Conservation (phyloP, 2,888 invertebrate genomes). For the Drosophila subsilvestris region DNA sequence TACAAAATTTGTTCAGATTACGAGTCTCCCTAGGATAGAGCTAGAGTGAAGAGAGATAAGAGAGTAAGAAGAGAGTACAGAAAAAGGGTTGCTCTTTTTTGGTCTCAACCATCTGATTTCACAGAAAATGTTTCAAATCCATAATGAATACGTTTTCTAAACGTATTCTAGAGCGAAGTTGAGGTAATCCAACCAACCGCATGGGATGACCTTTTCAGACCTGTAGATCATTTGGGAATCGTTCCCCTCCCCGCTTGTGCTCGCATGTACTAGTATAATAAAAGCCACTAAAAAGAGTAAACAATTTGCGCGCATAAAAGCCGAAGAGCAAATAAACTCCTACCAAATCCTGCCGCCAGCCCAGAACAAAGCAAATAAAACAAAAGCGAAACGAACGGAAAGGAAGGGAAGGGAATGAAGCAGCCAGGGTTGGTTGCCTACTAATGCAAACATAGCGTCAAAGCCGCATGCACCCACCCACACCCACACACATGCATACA, state of each 20-base stretch:
- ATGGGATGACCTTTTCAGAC: not conserved
- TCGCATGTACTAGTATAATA: slow-evolving; percentile 44
- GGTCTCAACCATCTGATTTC: not conserved
- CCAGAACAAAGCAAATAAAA: slow-evolving; percentile 74
- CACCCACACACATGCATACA: slow-evolving; percentile 11
- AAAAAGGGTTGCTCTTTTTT: not conserved
- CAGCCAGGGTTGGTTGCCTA: slow-evolving; percentile 26
- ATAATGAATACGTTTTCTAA: not conserved
- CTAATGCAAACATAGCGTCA: slow-evolving; percentile 64
- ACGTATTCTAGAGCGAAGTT: not conserved
- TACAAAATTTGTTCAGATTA: no score
- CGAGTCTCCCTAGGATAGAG: no score
- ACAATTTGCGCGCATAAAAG: slow-evolving; percentile 73
- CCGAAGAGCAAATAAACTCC: slow-evolving; percentile 62
- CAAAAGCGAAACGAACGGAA: slow-evolving; percentile 58
- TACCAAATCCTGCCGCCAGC: slow-evolving; percentile 38
- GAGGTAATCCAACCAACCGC: not conserved
- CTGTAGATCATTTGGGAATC: slow-evolving; percentile 28
- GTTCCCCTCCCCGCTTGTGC: slow-evolving; percentile 8
- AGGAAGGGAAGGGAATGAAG: slow-evolving; percentile 25
- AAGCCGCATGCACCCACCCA: slow-evolving; percentile 38
- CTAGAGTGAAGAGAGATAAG: no score
- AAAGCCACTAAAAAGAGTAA: slow-evolving; percentile 78
- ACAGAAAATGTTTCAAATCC: not conserved
- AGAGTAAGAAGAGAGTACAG: no score